Percentiles rank a stretch among this genome's conserved stretches.
These are phyloP conservation scores for Zygothrica quintamaculata DNA, from an alignment of 2,888 invertebrate species.

Conservation along the genomic window DNA sequence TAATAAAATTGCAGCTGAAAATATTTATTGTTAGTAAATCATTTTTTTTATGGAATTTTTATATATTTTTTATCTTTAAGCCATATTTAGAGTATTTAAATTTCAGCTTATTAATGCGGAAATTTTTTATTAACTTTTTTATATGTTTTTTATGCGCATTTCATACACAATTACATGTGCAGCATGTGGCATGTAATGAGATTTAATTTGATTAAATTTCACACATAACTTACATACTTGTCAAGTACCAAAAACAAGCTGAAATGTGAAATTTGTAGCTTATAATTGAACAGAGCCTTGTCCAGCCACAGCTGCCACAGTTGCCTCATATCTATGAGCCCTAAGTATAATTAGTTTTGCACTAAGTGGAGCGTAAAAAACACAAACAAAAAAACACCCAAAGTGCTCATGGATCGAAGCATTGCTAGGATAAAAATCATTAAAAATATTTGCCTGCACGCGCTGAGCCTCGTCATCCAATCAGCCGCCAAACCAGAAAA, in stretches of 20 bases:
- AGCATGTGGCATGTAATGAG: constrained; percentile 26
- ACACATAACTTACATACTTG: constrained; percentile 47
- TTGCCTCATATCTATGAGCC: constrained; percentile 19
- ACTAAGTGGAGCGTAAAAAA: constrained; percentile 75
- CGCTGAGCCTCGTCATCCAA: constrained; percentile 78
- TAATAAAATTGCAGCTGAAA: too few relatives aligned
- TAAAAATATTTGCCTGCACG: constrained; percentile 79
- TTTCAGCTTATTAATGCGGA: too few relatives aligned
- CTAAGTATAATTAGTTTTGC: constrained; percentile 72
- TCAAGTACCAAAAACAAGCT: constrained; percentile 28
- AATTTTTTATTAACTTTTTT: constrained; percentile 11
- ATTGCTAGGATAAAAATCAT: constrained; percentile 66
- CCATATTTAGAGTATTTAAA: too few relatives aligned
- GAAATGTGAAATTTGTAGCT: constrained; percentile 37
- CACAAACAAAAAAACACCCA: constrained; percentile 42
- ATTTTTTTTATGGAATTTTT: too few relatives aligned
- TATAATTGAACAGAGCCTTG: constrained; percentile 57
- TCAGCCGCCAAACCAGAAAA: constrained; percentile 56
- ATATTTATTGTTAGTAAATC: too few relatives aligned
- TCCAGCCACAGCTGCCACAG: constrained; percentile 42
- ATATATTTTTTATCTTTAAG: too few relatives aligned
- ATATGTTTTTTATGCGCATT: too few relatives aligned
- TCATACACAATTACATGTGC: too few relatives aligned
- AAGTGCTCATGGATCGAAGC: constrained; percentile 56
- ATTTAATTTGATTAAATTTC: constrained; percentile 53